Evolutionary conservation across 2,797 vertebrate species (phyloP).

Genomic region (Diceros bicornis): DNA sequence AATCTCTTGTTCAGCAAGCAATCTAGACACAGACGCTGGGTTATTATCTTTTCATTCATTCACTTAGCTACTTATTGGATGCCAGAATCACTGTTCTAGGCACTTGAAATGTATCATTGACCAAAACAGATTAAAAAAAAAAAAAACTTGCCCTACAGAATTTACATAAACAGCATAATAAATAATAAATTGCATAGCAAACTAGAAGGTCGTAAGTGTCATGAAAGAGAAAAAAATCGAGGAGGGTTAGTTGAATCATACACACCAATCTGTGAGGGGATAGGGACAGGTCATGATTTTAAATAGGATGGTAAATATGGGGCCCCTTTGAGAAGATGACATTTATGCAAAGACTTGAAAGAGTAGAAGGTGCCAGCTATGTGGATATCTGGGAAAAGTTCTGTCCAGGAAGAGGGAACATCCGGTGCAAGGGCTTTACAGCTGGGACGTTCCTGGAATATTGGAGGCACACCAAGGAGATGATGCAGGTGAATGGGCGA

Average conservation of each 20-base stretch:
- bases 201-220: not conserved
- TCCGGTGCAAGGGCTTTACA: not conserved
- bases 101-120: slow-evolving; percentile 40
- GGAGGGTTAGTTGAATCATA: not conserved
- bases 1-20: not conserved
- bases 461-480: not conserved
- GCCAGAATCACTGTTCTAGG: not conserved
- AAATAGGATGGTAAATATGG: not conserved
- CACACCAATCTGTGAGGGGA: not conserved
- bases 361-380: not conserved
- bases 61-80: not conserved
- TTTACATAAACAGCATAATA: not conserved
- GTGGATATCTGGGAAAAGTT: not conserved
- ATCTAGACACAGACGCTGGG: not conserved
- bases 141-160: not conserved
- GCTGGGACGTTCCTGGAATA: not conserved
- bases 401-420: not conserved
- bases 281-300: not conserved
- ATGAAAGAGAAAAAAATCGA: not conserved
- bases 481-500: not conserved
- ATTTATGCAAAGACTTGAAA: not conserved
- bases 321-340: not conserved
- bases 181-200: not conserved
- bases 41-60: slow-evolving; percentile 51
- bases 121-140: not conserved